Conservation (phyloP, 2,888 invertebrate genomes). For the Physocephala rufipes region DNA sequence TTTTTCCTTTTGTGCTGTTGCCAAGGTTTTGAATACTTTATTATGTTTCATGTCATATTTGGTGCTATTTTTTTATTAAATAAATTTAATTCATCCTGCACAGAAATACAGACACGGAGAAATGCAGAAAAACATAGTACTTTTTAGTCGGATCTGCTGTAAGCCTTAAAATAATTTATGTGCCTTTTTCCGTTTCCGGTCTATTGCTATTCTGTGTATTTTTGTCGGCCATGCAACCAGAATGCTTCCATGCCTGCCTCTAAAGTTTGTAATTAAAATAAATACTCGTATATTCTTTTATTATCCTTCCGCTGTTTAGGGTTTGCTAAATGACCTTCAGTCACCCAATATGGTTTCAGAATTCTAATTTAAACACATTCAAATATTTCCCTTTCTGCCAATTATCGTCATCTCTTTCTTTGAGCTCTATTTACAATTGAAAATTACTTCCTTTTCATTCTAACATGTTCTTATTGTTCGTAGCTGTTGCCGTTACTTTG, state of each 20-base stretch:
- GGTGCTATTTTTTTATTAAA: no score
- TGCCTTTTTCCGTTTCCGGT: conserved; percentile 9
- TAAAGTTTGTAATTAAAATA: conserved; percentile 20
- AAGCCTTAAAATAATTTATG: conserved; percentile 22
- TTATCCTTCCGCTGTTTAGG: no score
- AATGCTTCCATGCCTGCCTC: neutral
- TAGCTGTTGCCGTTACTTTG: neutral
- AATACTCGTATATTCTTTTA: neutral
- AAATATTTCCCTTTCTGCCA: neutral
- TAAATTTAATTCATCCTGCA: no score
- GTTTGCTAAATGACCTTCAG: neutral
- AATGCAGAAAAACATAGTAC: no score
- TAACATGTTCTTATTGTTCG: neutral
- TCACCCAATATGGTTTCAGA: neutral
- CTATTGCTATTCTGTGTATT: neutral
- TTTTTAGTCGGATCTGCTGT: conserved; percentile 8
- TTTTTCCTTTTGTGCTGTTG: no score
- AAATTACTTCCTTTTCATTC: neutral
- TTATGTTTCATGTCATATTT: no score
- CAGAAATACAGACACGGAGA: neutral
- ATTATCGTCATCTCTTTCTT: neutral
- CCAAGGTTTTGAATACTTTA: no score
- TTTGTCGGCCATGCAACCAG: neutral
- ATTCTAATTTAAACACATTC: neutral
- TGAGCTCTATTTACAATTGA: conserved; percentile 1